Evolutionary conservation across 2,888 invertebrate genomes (phyloP), one percentile per base, ranked within the genome.

Genomic region (Beris morrisii): DNA sequence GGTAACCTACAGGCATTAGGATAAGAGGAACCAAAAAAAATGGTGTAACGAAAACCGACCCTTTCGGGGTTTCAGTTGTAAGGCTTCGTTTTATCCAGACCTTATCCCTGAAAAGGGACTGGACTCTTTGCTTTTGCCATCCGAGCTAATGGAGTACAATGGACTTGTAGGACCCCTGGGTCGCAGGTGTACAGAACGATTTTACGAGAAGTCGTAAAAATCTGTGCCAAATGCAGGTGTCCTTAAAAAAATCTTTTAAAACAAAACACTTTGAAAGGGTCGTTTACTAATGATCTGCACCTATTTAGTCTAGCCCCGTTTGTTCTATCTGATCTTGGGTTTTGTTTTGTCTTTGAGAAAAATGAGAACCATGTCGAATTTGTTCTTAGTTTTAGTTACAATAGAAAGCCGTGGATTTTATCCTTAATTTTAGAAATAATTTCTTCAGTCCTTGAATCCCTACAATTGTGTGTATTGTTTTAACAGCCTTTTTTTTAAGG

Each of bases 221-320:
- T 61, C 43, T 32, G 50, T 61, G 61, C 61, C 28, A 61, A 61
- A 61, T 52, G 61, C 61, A 61, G 61, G 61, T 61, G 61, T 61
- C 43, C 59, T 38, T 12, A 12, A 12, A 13, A 48, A 38, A 38
- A 38, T 38, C 7, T 9, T 9, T 38, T 38, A 38, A 38, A 38
- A 38, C 38, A 38, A 38, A 3, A 38, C 38, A 38, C 5, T 38
- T 22, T 9, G 2, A 38, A 38, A 7, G 38, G 2, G 38, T 38
- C 38, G 38, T 9, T 38, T 38, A 9, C 38, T 38, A 38, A 38
- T 38, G 38, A 38, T 38, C 38, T 38, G 38, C 38, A 38, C 38
- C 38, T 38, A 38, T 38, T 38, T 7, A 38, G 38, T 22, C 22
- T 22, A 22, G 38, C 38, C 9, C 38, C 7, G 38, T 38, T 38